These are phyloP conservation scores for Ligdia adustata DNA, from an alignment of 2,888 invertebrate species.

Conservation along the genomic window DNA sequence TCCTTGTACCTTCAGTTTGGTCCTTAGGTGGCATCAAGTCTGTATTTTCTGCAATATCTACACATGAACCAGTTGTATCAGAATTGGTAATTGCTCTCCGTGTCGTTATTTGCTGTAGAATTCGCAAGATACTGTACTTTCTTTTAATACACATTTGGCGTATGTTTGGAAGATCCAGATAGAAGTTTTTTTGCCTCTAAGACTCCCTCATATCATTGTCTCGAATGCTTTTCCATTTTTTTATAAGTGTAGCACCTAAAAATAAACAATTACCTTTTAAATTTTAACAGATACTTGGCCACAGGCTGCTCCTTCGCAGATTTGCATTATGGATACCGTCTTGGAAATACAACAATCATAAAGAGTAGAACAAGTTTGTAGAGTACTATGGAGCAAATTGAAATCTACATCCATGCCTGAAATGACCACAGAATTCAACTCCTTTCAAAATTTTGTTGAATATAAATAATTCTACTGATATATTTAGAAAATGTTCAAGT, in stretches of 20 bases:
- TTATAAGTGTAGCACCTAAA: conserved; percentile 20
- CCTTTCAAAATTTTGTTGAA: too few species aligned
- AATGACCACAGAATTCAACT: conserved; percentile 2
- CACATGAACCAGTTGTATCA: background rate
- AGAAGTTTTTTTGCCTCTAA: conserved; percentile 23
- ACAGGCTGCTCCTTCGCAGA: conserved; percentile 24
- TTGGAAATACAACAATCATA: conserved; percentile 24
- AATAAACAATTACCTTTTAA: conserved; percentile 23
- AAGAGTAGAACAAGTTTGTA: conserved; percentile 21
- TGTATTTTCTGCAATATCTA: conserved; percentile 12
- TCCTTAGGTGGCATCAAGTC: conserved; percentile 17
- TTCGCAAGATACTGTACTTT: conserved; percentile 10
- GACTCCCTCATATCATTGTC: conserved; percentile 19
- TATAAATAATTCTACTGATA: too few species aligned
- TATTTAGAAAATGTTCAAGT: too few species aligned
- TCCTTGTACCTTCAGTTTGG: conserved; percentile 2
- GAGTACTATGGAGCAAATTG: conserved; percentile 24
- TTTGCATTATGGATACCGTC: conserved; percentile 23
- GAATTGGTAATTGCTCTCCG: conserved; percentile 6
- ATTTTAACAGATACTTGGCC: conserved; percentile 23
- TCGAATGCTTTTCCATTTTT: conserved; percentile 25
- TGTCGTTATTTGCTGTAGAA: conserved; percentile 10
- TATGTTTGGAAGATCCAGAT: conserved; percentile 15
- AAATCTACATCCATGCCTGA: conserved; percentile 9
- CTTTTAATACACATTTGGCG: conserved; percentile 15